Evolutionary conservation across 2,113 vertebrate species (phyloP).

Genomic region (Sus scrofa): T2T-Sscrofa CM000817.6:171188001-171188500

Average conservation of each 20-base stretch:
- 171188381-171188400: not conserved
- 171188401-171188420: not conserved
- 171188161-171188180: not conserved
- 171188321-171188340: not conserved
- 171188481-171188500: conserved; percentile 32
- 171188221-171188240: not conserved
- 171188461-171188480: not conserved
- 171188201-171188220: not conserved
- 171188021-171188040: not conserved
- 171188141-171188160: not conserved
- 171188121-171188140: not conserved
- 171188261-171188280: not conserved
- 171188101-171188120: not conserved
- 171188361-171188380: not conserved
- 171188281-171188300: not conserved
- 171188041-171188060: not conserved
- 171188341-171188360: not conserved
- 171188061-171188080: not conserved
- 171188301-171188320: not conserved
- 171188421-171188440: not conserved
- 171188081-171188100: not conserved
- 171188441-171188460: not conserved
- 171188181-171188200: not conserved
- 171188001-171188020: conserved; percentile 3
- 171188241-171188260: conserved; percentile 52